A percentile compares a stretch with the other conserved stretches of the same genome.
These are phyloP conservation scores for Pelochelys cantorii DNA, from an alignment of 2,797 vertebrate genomes.

Conservation along the genomic window DNA sequence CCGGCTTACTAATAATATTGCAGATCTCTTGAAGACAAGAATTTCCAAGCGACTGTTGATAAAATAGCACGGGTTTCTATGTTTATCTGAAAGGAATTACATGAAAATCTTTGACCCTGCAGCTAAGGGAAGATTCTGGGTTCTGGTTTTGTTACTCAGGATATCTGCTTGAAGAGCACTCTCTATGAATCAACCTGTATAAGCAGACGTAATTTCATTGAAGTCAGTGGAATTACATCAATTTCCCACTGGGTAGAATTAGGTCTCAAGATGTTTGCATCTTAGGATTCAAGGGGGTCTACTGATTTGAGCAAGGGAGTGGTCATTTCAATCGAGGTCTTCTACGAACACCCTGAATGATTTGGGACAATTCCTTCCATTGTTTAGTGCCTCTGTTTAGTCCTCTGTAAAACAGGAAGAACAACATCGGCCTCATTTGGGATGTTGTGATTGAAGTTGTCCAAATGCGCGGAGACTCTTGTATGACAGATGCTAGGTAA, in stretches of 20 bases:
- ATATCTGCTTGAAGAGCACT: background rate
- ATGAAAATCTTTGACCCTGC: constrained; percentile 16
- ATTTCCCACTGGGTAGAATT: fast-evolving
- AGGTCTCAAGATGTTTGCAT: background rate
- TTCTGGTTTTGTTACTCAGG: background rate
- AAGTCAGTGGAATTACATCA: background rate
- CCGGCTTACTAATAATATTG: constrained; percentile 28
- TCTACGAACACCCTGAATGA: background rate
- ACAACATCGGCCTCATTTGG: constrained; percentile 43
- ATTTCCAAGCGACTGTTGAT: constrained; percentile 25
- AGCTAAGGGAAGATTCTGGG: constrained; percentile 26
- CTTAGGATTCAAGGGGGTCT: background rate
- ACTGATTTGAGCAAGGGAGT: background rate
- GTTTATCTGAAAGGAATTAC: background rate
- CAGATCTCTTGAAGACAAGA: constrained; percentile 22
- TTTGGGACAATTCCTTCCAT: background rate
- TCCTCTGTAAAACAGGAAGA: constrained; percentile 51
- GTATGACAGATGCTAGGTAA: constrained; percentile 43
- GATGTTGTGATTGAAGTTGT: constrained; percentile 62
- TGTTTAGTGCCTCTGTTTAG: constrained; percentile 45
- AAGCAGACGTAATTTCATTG: fast-evolving
- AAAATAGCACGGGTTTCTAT: constrained; percentile 39
- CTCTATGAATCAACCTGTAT: background rate
- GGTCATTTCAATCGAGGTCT: constrained; percentile 49
- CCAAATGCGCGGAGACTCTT: constrained; percentile 48